Percentiles rank a stretch among this genome's conserved stretches.
phyloP scores from a whole-genome alignment of 1,140 invertebrate genomes.

The Aphaenogaster floridana region DNA sequence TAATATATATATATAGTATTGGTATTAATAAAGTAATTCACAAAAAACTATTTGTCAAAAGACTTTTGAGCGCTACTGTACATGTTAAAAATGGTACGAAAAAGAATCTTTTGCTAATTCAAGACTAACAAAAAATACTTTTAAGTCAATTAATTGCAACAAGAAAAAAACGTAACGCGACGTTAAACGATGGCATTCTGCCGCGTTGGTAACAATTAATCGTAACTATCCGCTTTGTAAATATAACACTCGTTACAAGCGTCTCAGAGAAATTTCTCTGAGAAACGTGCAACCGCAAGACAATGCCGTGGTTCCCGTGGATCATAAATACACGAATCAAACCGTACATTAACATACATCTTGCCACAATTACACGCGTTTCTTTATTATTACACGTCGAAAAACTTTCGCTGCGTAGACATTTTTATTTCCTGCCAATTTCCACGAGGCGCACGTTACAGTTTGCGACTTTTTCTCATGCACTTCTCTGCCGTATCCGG shows the following conservation, averaged over 20 bases:
- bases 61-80: no score
- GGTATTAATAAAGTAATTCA: no score
- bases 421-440: constrained; percentile 43
- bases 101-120: background rate
- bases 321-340: constrained; percentile 50
- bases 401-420: constrained; percentile 46
- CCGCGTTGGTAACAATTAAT: constrained; percentile 27
- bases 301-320: constrained; percentile 47
- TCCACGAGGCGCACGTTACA: background rate
- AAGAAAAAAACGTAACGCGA: background rate
- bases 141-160: constrained; percentile 2
- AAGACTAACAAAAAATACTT: background rate
- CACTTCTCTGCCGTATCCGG: background rate
- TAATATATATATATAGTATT: no score
- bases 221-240: constrained; percentile 35
- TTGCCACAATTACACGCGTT: constrained; percentile 25
- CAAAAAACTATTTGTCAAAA: no score
- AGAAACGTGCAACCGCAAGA: constrained; percentile 47
- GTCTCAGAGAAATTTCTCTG: constrained; percentile 50
- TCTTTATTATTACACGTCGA: constrained; percentile 47
- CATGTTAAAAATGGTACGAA: background rate
- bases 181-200: constrained; percentile 13
- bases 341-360: constrained; percentile 42
- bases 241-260: constrained; percentile 39
- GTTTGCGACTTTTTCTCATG: constrained; percentile 33